Evolutionary conservation across 30 jellyfish, hydroid and myxozoan genomes (phyloP), one percentile per base, ranked within the genome.

Genomic region (Cassiopea xamachana): DNA sequence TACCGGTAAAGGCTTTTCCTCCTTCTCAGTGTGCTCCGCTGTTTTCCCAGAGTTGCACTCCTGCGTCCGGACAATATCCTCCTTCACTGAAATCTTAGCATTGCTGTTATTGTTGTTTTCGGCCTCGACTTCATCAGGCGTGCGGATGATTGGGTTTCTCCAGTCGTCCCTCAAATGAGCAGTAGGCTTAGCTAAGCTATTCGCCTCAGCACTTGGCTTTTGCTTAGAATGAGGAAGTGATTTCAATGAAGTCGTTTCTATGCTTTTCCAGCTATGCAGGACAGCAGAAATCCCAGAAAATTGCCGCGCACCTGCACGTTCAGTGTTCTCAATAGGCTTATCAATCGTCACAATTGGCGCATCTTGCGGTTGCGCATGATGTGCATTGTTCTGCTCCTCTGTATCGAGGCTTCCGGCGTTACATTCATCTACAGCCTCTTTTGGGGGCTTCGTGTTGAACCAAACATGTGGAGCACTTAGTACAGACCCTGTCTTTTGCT

Each of bases 401-500:
- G 75, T 10, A 17, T 69, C 64, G 10, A 46, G 7, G 61, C 19
- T 59, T 5, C 60, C 70, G n/a, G 15, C 58, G 18, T 16, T 44
- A 18, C 1, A 1, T 15, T 55, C 51, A 1, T 75, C 49, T 8
- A 2, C 75, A 5, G 75, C 87, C 19, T 60, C 70, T 2, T 48
- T 16, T 2, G 82, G 16, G 13, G 88, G 74, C 5, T 88, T 58
- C 75, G 95, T 88, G 60, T 88, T 90, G 82, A 88, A 88, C 95
- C 95, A 88, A 39, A 88, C 87, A n/a, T 77, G 90, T 0, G 97
- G 92, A 16, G 74, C 84, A n/a, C 79, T 74, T 43, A 90, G 45
- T 2, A 73, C 82, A 18, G 92, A 68, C 5, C 74, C 88, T 39
- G 75, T 60, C 50, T 77, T 59, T 84, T 50, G 67, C 59, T 50